phyloP scores from a whole-genome alignment of 2,113 vertebrate species.

The Spheniscus mendiculus region DNA sequence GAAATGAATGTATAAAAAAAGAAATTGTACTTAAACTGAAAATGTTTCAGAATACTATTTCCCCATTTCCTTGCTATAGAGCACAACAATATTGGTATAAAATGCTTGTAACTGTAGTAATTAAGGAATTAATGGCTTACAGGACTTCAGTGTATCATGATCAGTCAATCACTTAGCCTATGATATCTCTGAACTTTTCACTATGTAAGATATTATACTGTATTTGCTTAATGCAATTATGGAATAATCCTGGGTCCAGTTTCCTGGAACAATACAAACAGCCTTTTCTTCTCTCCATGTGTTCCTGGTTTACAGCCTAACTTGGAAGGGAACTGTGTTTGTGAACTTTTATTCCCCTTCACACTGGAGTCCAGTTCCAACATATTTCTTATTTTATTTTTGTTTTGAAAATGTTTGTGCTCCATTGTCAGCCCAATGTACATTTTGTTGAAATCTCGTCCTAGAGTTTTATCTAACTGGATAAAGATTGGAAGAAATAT shows the following conservation, averaged over 20 bases:
- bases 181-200: neutral
- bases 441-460: neutral
- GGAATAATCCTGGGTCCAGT: neutral
- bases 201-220: neutral
- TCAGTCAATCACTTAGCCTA: neutral
- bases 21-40: neutral
- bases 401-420: conserved; percentile 4
- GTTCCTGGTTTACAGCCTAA: conserved; percentile 41
- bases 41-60: neutral
- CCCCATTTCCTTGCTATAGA: neutral
- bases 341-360: conserved; percentile 7
- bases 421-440: neutral
- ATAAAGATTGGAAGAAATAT: neutral
- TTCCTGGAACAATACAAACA: conserved; percentile 28
- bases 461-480: neutral
- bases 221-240: conserved; percentile 10
- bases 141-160: neutral
- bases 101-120: neutral
- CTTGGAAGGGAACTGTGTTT: conserved; percentile 7
- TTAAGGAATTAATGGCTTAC: neutral
- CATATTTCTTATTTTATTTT: neutral
- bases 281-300: conserved; percentile 42
- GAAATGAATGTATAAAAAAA: neutral
- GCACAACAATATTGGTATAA: neutral
- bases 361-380: neutral